These are phyloP conservation scores for Geotrypetes seraphini DNA, from an alignment of 2,797 vertebrate genomes.

Conservation along the genomic window DNA sequence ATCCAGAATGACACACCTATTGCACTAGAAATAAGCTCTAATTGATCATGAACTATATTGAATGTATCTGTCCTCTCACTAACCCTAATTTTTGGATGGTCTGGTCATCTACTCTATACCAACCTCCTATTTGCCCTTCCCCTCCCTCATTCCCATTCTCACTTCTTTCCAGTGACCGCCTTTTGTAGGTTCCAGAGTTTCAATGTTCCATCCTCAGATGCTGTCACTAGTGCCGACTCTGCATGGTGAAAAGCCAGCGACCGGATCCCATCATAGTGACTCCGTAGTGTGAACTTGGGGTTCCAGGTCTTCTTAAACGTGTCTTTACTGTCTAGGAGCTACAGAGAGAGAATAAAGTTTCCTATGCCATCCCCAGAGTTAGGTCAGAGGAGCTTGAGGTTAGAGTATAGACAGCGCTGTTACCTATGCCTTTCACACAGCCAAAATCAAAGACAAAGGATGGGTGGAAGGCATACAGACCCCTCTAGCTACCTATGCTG, in stretches of 20 bases:
- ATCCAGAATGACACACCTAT: no score
- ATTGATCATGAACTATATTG: no score
- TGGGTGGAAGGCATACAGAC: not conserved
- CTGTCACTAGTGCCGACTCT: slow-evolving; percentile 73
- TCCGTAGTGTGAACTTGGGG: slow-evolving; percentile 81
- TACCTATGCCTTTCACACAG: no score
- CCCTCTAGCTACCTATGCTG: no score
- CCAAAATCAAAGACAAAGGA: accelerated
- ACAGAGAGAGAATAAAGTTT: not conserved
- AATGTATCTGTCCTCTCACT: accelerated
- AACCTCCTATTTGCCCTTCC: no score
- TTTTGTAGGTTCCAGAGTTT: slow-evolving; percentile 91
- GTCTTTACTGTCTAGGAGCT: slow-evolving; percentile 77
- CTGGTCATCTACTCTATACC: not conserved
- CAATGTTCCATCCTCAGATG: slow-evolving; percentile 79
- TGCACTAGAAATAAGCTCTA: no score
- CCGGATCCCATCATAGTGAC: slow-evolving; percentile 82
- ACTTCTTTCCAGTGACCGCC: slow-evolving; percentile 80
- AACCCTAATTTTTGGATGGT: not conserved
- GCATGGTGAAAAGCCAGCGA: slow-evolving; percentile 76
- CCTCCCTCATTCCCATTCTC: slow-evolving; percentile 6
- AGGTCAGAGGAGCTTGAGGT: no score
- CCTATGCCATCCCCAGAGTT: no score
- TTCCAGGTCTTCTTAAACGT: slow-evolving; percentile 87
- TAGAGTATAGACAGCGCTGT: not conserved